A percentile compares a stretch with the other conserved stretches of the same genome.
Conservation (phyloP, 1,140 invertebrate genomes). For the Agrilus planipennis region DNA sequence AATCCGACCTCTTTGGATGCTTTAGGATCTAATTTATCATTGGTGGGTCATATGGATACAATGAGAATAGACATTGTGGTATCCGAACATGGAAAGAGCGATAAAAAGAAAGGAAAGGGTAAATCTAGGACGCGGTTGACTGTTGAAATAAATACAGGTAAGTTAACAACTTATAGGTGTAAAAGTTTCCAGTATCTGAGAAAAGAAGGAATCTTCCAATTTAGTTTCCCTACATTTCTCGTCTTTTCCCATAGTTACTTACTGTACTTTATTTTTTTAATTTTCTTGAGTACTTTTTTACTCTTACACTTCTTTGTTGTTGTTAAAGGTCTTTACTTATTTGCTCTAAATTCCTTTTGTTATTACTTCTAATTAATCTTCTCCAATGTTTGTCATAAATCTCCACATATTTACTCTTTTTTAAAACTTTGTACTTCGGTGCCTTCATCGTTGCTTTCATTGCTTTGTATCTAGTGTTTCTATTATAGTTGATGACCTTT, state of each 20-base stretch:
- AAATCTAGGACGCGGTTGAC: constrained; percentile 28
- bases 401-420: too few relatives aligned
- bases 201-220: neutral
- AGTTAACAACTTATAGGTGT: neutral
- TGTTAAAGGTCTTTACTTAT: too few relatives aligned
- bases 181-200: too few relatives aligned
- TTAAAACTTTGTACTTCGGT: too few relatives aligned
- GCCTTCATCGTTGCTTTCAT: too few relatives aligned
- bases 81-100: constrained; percentile 55
- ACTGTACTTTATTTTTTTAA: constrained; percentile 3
- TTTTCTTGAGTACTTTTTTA: neutral
- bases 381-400: too few relatives aligned
- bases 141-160: constrained; percentile 21
- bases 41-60: constrained; percentile 75
- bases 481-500: too few relatives aligned
- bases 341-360: too few relatives aligned
- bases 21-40: constrained; percentile 78
- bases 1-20: constrained; percentile 63
- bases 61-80: constrained; percentile 91
- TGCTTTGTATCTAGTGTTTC: too few relatives aligned
- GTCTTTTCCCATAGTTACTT: neutral
- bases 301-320: too few relatives aligned
- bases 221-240: neutral
- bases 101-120: constrained; percentile 34
- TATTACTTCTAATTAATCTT: too few relatives aligned